Conservation (phyloP, 2,888 invertebrate species). For the Psylliodes chrysocephalus region DNA sequence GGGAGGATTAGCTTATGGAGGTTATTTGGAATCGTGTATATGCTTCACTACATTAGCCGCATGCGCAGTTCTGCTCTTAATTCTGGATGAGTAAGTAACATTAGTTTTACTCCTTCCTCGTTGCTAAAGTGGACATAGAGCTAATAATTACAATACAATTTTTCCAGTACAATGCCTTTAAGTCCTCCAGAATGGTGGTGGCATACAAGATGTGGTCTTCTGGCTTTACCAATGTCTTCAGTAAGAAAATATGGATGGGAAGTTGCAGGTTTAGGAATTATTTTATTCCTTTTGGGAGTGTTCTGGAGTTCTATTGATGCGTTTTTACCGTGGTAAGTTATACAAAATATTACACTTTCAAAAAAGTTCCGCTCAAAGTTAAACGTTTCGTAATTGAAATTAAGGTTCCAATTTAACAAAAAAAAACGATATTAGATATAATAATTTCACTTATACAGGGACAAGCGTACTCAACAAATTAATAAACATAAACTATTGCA, state of each 20-base stretch:
- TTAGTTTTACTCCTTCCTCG: no score
- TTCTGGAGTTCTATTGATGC: slow-evolving; percentile 86
- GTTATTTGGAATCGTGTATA: slow-evolving; percentile 69
- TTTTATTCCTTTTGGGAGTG: slow-evolving; percentile 77
- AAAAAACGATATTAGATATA: no score
- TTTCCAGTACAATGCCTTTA: slow-evolving; percentile 75
- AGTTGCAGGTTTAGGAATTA: slow-evolving; percentile 75
- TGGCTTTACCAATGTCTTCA: slow-evolving; percentile 83
- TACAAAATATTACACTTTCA: no score
- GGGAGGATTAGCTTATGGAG: slow-evolving; percentile 60
- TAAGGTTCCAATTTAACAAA: no score
- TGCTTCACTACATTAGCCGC: slow-evolving; percentile 69
- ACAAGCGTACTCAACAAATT: no score
- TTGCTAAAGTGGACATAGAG: no score
- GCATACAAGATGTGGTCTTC: slow-evolving; percentile 81
- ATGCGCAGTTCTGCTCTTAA: slow-evolving; percentile 71
- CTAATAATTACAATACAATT: no score
- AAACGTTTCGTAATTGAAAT: no score
- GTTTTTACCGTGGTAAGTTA: slow-evolving; percentile 76
- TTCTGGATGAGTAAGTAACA: slow-evolving; percentile 67
- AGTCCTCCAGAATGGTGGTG: slow-evolving; percentile 90
- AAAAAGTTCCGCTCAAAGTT: no score
- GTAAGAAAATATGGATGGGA: slow-evolving; percentile 81
- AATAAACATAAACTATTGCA: no score
- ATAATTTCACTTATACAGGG: not conserved